A percentile compares a stretch with the other conserved stretches of the same genome.
These are phyloP conservation scores for Morelia viridis DNA, from an alignment of 2,797 vertebrate genomes.

Conservation along the genomic window DNA sequence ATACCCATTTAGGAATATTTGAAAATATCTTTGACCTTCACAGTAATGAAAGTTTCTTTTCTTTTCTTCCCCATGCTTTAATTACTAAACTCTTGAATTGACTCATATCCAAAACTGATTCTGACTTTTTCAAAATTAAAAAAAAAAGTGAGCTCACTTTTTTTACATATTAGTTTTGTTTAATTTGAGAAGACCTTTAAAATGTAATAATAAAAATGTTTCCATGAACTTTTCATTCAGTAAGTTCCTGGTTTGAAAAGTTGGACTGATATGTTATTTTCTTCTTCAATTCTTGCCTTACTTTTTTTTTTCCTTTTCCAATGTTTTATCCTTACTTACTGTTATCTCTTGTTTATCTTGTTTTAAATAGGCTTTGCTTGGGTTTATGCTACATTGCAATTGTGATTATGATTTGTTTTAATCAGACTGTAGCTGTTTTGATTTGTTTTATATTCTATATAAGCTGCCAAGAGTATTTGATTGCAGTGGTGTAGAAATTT, in stretches of 20 bases:
- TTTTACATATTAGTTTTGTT: neutral
- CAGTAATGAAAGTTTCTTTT: neutral
- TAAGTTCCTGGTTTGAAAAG: neutral
- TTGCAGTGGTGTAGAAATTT: neutral
- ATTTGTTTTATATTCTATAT: neutral
- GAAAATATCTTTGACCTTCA: constrained; percentile 29
- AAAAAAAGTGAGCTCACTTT: neutral
- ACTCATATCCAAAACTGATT: neutral
- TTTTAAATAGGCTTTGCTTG: neutral
- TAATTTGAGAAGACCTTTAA: constrained; percentile 11
- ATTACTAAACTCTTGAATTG: neutral
- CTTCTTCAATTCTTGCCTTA: neutral
- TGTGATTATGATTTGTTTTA: neutral
- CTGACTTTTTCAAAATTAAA: constrained; percentile 11
- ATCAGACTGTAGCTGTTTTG: neutral
- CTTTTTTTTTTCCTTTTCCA: neutral
- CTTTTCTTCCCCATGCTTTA: neutral
- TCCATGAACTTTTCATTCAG: neutral
- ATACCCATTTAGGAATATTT: neutral
- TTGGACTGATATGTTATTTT: neutral
- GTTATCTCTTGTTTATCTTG: neutral
- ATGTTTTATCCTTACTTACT: neutral
- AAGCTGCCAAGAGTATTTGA: neutral
- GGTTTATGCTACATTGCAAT: neutral
- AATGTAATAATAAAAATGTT: neutral